These are phyloP conservation scores for Drosophila pegasa DNA, from an alignment of 2,888 invertebrate genomes.

Conservation along the genomic window DNA sequence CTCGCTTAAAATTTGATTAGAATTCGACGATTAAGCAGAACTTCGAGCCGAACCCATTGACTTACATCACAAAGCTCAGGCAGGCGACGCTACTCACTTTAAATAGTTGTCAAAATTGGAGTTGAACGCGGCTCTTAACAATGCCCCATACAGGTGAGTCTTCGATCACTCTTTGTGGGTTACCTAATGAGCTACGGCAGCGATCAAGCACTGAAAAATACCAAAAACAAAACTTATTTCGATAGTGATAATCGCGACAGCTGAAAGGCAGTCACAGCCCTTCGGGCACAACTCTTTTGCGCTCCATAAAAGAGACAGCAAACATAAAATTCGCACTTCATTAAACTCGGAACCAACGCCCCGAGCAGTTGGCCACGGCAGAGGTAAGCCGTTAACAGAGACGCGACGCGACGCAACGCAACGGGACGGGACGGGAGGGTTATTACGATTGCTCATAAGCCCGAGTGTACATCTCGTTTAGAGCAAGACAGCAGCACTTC, in stretches of 20 bases:
- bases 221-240: constrained; percentile 27
- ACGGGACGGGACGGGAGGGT: constrained; percentile 12
- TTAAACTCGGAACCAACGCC: constrained; percentile 33
- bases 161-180: constrained; percentile 20
- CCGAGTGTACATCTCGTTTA: background rate
- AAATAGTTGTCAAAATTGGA: constrained; percentile 53
- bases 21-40: constrained; percentile 72
- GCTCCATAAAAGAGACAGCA: constrained; percentile 25
- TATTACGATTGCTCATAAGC: constrained; percentile 27
- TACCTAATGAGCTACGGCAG: constrained; percentile 67
- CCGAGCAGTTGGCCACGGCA: constrained; percentile 1
- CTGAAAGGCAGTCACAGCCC: constrained; percentile 23
- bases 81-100: constrained; percentile 37
- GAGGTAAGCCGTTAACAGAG: background rate
- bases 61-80: constrained; percentile 56
- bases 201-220: constrained; percentile 23
- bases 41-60: constrained; percentile 29
- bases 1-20: constrained; percentile 74
- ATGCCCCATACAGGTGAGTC: constrained; percentile 78
- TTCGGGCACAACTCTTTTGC: constrained; percentile 14
- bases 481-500: background rate
- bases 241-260: constrained; percentile 21
- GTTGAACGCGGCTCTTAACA: constrained; percentile 41
- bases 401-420: too few species aligned
- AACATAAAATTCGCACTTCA: constrained; percentile 62